Evolutionary conservation across 2,888 invertebrate species (phyloP).

Genomic region (Heteropelma amictum): DNA sequence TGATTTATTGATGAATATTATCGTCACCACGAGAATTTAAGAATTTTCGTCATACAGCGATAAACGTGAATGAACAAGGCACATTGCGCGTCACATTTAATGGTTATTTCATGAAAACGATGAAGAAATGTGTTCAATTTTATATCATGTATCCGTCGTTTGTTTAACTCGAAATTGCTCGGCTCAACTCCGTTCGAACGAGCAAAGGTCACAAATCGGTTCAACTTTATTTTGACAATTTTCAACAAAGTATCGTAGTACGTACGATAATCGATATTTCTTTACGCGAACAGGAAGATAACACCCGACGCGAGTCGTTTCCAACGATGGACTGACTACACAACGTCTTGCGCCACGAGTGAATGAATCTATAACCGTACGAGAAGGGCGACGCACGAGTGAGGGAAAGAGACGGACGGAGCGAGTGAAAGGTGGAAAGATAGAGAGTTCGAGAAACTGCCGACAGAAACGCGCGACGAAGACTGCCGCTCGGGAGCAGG

Average conservation of each 20-base stretch:
- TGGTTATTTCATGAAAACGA: too few species aligned
- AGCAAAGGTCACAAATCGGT: too few species aligned
- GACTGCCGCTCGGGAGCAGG: background rate
- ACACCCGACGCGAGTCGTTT: background rate
- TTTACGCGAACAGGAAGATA: background rate
- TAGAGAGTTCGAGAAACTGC: background rate
- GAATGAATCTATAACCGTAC: conserved; percentile 69
- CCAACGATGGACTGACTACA: conserved; percentile 60
- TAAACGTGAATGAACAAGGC: too few species aligned
- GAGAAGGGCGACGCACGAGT: conserved; percentile 39
- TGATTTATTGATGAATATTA: background rate
- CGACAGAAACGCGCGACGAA: conserved; percentile 6
- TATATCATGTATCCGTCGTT: too few species aligned
- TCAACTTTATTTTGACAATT: too few species aligned
- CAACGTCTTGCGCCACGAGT: conserved; percentile 58
- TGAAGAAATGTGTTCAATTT: too few species aligned
- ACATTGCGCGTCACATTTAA: too few species aligned
- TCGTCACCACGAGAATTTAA: background rate
- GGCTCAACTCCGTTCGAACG: too few species aligned
- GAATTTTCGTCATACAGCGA: background rate
- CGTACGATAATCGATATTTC: background rate
- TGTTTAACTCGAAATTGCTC: too few species aligned
- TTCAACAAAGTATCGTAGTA: background rate
- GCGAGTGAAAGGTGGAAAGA: background rate
- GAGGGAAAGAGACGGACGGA: conserved; percentile 18